Conservation (phyloP, 2,113 vertebrate species). For the Sula dactylatra region DNA sequence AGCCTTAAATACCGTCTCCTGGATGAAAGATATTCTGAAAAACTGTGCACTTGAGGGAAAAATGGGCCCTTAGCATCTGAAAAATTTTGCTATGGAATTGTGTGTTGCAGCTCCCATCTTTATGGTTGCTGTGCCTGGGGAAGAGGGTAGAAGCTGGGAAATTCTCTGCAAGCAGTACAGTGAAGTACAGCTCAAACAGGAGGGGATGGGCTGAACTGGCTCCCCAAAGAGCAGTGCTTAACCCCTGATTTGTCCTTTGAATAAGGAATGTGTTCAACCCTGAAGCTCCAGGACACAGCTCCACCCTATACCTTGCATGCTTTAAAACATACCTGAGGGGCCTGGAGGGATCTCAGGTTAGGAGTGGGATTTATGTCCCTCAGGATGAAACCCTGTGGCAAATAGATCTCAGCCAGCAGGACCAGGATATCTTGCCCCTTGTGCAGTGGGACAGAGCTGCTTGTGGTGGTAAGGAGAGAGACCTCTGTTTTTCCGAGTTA, state of each 20-base stretch:
- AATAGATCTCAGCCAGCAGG: background rate
- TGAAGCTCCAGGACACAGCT: background rate
- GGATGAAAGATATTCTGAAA: background rate
- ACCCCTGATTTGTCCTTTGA: background rate
- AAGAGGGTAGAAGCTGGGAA: background rate
- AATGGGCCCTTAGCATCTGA: background rate
- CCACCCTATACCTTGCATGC: background rate
- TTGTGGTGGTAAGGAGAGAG: background rate
- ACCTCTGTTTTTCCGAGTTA: background rate
- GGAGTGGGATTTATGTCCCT: background rate
- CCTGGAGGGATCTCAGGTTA: background rate
- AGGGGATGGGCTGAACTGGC: background rate
- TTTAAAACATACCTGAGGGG: background rate
- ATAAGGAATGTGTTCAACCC: background rate
- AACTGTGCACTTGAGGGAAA: background rate
- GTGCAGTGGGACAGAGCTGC: background rate
- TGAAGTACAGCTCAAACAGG: background rate
- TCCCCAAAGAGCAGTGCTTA: background rate
- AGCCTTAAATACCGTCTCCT: background rate
- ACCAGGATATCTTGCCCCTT: background rate
- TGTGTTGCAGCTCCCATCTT: background rate
- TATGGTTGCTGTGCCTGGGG: background rate
- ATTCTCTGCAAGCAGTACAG: background rate
- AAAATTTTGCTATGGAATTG: background rate
- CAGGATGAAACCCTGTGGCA: background rate